These are phyloP conservation scores for Cepaea hortensis DNA, from an alignment of 2,888 invertebrate genomes.

Conservation along the genomic window DNA sequence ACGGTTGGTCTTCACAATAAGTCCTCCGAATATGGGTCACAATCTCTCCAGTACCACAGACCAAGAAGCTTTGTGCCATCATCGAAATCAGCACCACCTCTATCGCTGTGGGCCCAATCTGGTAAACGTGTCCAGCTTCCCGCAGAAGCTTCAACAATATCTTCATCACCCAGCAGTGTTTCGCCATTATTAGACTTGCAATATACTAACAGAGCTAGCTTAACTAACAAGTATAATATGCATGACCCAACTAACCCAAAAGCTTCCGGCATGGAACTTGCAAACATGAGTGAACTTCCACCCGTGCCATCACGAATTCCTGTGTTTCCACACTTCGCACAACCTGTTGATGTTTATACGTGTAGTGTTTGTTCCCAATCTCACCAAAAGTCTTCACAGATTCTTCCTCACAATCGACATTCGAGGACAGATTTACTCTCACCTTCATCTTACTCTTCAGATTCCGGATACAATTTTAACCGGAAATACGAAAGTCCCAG, in stretches of 20 bases:
- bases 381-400: background rate
- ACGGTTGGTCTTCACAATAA: background rate
- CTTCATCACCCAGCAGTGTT: too few species aligned
- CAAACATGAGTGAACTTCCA: background rate
- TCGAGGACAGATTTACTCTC: background rate
- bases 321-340: background rate
- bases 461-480: background rate
- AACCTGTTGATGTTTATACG: background rate
- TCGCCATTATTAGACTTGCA: background rate
- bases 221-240: background rate
- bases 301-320: background rate
- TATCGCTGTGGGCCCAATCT: too few species aligned
- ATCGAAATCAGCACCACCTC: background rate
- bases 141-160: background rate
- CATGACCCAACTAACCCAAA: background rate
- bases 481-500: background rate
- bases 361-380: background rate
- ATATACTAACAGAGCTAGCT: background rate
- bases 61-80: background rate
- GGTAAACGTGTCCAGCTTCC: background rate
- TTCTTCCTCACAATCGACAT: background rate
- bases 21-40: background rate
- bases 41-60: background rate
- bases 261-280: background rate
- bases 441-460: conserved; percentile 3